phyloP scores from a whole-genome alignment of 2,888 invertebrate genomes.

The Drosophila kanekoi region DNA sequence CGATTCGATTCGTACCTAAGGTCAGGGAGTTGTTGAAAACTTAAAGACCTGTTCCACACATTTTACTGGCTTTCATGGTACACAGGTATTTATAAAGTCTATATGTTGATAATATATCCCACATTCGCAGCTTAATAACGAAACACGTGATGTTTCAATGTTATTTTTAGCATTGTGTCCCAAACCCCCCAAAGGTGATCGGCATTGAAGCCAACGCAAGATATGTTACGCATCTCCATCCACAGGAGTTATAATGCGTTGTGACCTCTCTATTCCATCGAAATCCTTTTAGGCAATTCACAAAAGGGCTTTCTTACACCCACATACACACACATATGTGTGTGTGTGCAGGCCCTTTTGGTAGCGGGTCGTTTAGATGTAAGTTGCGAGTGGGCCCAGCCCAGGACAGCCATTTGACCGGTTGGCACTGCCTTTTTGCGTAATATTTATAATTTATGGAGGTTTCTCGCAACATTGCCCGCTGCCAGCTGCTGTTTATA shows the following conservation, averaged over 20 bases:
- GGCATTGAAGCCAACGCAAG: conserved; percentile 15
- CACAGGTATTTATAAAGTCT: conserved; percentile 4
- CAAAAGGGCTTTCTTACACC: conserved; percentile 28
- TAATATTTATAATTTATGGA: conserved; percentile 71
- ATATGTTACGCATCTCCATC: conserved; percentile 14
- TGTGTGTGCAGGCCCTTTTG: conserved; percentile 10
- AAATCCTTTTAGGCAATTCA: conserved; percentile 65
- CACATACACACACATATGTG: neutral
- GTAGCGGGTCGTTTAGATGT: conserved; percentile 45
- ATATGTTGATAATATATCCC: neutral
- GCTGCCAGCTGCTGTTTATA: conserved; percentile 45
- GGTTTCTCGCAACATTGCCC: conserved; percentile 40
- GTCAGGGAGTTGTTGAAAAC: neutral
- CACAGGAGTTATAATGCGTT: conserved; percentile 48
- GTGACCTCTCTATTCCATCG: conserved; percentile 44
- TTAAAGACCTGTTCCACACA: neutral
- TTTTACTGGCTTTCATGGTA: neutral
- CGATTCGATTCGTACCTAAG: no score
- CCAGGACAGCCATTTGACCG: conserved; percentile 31
- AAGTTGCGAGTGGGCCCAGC: conserved; percentile 38
- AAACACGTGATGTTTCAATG: conserved; percentile 6
- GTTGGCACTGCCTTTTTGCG: conserved; percentile 55
- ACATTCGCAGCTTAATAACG: conserved; percentile 13
- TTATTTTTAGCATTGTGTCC: conserved; percentile 25
- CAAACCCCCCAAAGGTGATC: conserved; percentile 36